phyloP scores from a whole-genome alignment of 2,113 vertebrate genomes.

The Pyrgilauda ruficollis region DNA sequence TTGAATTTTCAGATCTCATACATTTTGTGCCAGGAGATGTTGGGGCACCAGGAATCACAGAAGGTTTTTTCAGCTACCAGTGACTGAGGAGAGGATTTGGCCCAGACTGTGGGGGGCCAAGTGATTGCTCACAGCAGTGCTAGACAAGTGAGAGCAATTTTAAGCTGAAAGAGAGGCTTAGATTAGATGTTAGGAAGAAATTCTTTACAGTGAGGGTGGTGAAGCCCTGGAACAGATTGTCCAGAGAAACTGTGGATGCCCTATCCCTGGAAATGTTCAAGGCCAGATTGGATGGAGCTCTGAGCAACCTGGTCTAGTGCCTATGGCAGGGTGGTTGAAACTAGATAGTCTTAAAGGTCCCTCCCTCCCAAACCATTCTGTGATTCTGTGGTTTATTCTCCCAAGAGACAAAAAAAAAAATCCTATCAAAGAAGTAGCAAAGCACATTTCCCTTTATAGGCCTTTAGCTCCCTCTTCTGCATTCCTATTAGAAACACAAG shows the following conservation, averaged over 20 bases:
- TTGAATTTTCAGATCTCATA: neutral
- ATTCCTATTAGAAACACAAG: neutral
- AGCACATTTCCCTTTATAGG: neutral
- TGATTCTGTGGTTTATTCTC: neutral
- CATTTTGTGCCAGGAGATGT: neutral
- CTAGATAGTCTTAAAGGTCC: neutral
- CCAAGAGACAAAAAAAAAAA: accelerated
- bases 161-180: neutral
- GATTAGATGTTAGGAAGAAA: neutral
- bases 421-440: accelerated
- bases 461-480: conserved; percentile 55
- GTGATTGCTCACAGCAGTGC: neutral
- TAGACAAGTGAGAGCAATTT: neutral
- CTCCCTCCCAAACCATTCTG: neutral
- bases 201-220: neutral
- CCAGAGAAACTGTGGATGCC: neutral
- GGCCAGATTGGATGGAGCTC: neutral
- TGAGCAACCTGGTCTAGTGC: neutral
- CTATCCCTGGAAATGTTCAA: neutral
- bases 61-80: neutral
- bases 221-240: neutral
- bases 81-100: neutral
- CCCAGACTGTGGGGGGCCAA: too few species aligned
- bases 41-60: neutral
- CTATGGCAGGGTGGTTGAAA: neutral